Percentiles rank a stretch among this genome's conserved stretches.
These are phyloP conservation scores for Eclectus roratus DNA, from an alignment of 2,113 vertebrate genomes.

Conservation along the genomic window DNA sequence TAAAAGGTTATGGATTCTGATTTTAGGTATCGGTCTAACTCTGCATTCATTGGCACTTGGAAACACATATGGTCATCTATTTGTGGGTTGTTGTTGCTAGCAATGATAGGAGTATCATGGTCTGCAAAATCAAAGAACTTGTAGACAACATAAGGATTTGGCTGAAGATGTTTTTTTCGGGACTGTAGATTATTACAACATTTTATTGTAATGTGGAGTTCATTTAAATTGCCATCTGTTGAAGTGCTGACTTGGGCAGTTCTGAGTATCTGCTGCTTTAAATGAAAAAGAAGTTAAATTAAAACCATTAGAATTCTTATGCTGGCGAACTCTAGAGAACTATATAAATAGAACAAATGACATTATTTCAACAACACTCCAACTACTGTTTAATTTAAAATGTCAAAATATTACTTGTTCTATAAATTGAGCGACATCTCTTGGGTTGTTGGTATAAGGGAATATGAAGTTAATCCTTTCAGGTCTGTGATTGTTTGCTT, in stretches of 20 bases:
- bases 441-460: neutral
- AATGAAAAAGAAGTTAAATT: constrained; percentile 64
- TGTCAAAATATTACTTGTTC: neutral
- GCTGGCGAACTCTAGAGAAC: neutral
- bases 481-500: neutral
- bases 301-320: constrained; percentile 41
- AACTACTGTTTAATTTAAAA: neutral
- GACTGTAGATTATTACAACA: constrained; percentile 76
- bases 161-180: constrained; percentile 54
- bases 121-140: constrained; percentile 87
- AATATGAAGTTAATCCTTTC: neutral
- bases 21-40: constrained; percentile 83
- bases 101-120: constrained; percentile 81
- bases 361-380: neutral
- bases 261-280: constrained; percentile 52
- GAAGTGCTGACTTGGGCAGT: constrained; percentile 47
- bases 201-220: constrained; percentile 79
- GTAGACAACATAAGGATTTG: constrained; percentile 88
- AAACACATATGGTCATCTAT: constrained; percentile 82
- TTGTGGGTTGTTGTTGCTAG: constrained; percentile 75
- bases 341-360: constrained; percentile 12
- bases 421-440: neutral
- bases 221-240: constrained; percentile 73
- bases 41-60: constrained; percentile 77
- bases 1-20: constrained; percentile 80